phyloP scores from a whole-genome alignment of 2,113 vertebrate species.

The Myxocyprinus asiaticus region DNA sequence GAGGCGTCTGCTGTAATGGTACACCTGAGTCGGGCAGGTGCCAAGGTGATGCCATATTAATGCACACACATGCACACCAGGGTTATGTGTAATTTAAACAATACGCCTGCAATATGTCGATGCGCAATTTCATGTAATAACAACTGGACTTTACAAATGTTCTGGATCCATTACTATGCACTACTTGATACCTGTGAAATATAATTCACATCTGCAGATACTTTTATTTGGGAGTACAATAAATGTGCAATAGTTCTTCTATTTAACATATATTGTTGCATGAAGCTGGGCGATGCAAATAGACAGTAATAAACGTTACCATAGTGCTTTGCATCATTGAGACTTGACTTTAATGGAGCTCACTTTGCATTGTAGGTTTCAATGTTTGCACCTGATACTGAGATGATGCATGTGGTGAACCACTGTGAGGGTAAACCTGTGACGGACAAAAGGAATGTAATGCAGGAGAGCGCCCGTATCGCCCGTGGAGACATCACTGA shows the following conservation, averaged over 20 bases:
- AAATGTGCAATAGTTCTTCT: too few species aligned
- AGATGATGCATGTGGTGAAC: constrained; percentile 93
- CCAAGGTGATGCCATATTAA: constrained; percentile 72
- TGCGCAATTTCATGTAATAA: too few species aligned
- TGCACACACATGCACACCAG: neutral
- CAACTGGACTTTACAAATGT: too few species aligned
- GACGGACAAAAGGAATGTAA: constrained; percentile 85
- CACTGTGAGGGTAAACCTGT: constrained; percentile 87
- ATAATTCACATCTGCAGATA: too few species aligned
- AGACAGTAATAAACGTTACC: neutral
- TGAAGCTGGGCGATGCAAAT: neutral
- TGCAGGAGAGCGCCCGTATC: constrained; percentile 91
- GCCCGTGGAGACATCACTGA: constrained; percentile 87
- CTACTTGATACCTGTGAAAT: too few species aligned
- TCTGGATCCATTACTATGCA: too few species aligned
- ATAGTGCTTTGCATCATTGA: neutral
- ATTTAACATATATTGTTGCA: too few species aligned
- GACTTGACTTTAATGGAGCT: neutral
- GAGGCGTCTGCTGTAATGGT: constrained; percentile 84
- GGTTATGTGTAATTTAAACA: neutral
- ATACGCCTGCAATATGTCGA: too few species aligned
- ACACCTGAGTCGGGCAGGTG: constrained; percentile 83
- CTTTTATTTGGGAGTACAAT: too few species aligned
- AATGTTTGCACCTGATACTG: constrained; percentile 87
- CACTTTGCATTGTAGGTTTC: constrained; percentile 72